Base-by-base conservation (phyloP, 2,888 invertebrate genomes). In the Melieria picta region DNA sequence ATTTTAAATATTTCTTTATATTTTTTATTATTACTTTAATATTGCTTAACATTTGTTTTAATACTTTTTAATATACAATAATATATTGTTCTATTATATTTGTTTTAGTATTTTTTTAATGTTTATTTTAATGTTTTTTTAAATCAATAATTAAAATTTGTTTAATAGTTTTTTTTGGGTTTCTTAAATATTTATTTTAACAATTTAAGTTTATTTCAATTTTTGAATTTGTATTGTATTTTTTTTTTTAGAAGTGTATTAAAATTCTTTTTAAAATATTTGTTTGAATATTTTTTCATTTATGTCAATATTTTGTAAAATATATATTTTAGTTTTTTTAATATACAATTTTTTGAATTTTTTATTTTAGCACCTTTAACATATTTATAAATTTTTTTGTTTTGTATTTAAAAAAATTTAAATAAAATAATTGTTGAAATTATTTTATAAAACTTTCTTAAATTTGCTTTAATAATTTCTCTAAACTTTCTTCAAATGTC, bases 51-150 rank as follows among this genome's bases (percentile, higher is more conserved):
- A 11, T 52, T 52, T 52, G n/a, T 52, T 52, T 52, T 52, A 52
- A 11, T 4, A 11, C n/a, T 11, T 52, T 52, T 52, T 52, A 52
- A 11, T 52, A 11, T 52, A n/a, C n/a, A n/a, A n/a, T n/a, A 52
- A 11, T 52, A 11, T 52, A 52, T 52, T 52, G 10, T 52, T 5
- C 3, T 55, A 55, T 52, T 52, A 7, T 52, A 7, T 52, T 52
- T 52, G 5, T 7, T 52, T 7, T 52, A 5, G 3, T 7, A n/a
- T 52, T 52, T 3, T 52, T 7, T n/a, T 52, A n/a, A n/a, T 52
- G 13, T 52, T 52, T 52, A 7, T n/a, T 52, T 52, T 52, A n/a
- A 61, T 45, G 10, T 61, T 61, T 61, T 61, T 61, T 11, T 43
- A 43, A 43, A 42, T 9, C 11, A 45, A 45, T 43, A 9, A 10